Base-by-base conservation (phyloP, 2,113 vertebrate genomes). In the Terrapene triunguis region DNA sequence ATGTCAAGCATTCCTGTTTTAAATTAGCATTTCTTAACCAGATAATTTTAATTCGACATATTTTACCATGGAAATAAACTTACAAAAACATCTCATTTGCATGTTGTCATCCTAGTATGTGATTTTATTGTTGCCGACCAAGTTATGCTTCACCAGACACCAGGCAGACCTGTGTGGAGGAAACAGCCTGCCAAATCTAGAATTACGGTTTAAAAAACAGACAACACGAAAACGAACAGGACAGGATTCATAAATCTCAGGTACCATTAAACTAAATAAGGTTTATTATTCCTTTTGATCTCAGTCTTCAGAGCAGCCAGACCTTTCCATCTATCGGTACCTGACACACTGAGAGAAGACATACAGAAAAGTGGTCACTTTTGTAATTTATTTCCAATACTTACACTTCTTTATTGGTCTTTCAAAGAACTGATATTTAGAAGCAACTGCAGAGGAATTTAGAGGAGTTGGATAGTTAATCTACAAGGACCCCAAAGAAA, bases 231-330 rank as follows among this genome's bases (percentile, higher is more conserved):
- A 91, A 94, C 4, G 81, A 93, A 92, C 85, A 95, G 95, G 87
- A 87, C 50, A 96, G 82, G 55, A 96, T 92, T 87, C 89, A 95
- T 97, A 97, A 97, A 96, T 97, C 92, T 93, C 93, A 90, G 90
- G 85, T 89, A 96, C 89, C 72, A 16, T 94, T 94, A 89, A 92
- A 96, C 57, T 59, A 81, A 96, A 93, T 38, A 19, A 94, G 91
- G 69, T 65, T 96, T 92, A 69, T 89, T 90, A 72, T 94, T 85
- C 13, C 81, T 93, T 98, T 95, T 97, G 92, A 98, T 97, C 95
- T 92, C 74, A 3, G 86, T 55, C 90, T 85, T 93, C 92, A 96
- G 94, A 96, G 90, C 87, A 94, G 85, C 78, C 57, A 96, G 90
- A 47, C 92, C 92, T 96, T 96, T 85, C 83, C 80, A 90, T 72